Evolutionary conservation across 2,888 invertebrate genomes (phyloP), one percentile per base, ranked within the genome.

Genomic region (Penaeus monodon): DNA sequence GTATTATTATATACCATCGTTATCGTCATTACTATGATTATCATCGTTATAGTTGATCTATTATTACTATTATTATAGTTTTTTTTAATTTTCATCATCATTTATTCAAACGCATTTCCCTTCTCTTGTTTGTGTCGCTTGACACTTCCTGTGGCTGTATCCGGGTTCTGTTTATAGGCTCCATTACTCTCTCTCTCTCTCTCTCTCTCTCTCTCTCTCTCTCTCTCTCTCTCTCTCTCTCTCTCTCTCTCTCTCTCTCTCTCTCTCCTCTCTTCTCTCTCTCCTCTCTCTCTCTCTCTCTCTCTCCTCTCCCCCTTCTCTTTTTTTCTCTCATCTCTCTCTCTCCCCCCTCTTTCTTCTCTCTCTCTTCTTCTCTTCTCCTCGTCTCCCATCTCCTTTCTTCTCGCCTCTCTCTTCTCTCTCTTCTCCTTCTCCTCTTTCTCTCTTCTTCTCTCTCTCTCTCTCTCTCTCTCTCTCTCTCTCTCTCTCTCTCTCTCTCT

Each of bases 401-500:
- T 1, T 3, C 3, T 20, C 14, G 12, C 17, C 14, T 57, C 57
- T 17, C 57, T 57, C 57, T 57, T 17, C 57, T 57, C 57, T 24
- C 1, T 22, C 44, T 77, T 57, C 27, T 17, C 44, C 63, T 29
- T 63, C 57, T 6, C 24, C 57, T 57, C 17, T 12, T 27, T 29
- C n/a, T 57, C 77, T 77, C 77, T 57, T 27, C 27, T 57, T 44
- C 73, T 73, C 73, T 73, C 73, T 29, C 73, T 73, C 73, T 29
- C 73, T 73, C 33, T 73, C 73, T 20, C 33, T 73, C 12, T 73
- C 73, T 29, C 27, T 73, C 73, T 29, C 73, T 29, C 73, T 73
- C 73, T 73, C 73, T 29, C 73, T 73, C 73, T 73, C 33, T 29
- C 29, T 44, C 44, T n/a, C n/a, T 22, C 22, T 20, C 70, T n/a